phyloP scores from a whole-genome alignment of 2,888 invertebrate species.

The Urechis unicinctus region DNA sequence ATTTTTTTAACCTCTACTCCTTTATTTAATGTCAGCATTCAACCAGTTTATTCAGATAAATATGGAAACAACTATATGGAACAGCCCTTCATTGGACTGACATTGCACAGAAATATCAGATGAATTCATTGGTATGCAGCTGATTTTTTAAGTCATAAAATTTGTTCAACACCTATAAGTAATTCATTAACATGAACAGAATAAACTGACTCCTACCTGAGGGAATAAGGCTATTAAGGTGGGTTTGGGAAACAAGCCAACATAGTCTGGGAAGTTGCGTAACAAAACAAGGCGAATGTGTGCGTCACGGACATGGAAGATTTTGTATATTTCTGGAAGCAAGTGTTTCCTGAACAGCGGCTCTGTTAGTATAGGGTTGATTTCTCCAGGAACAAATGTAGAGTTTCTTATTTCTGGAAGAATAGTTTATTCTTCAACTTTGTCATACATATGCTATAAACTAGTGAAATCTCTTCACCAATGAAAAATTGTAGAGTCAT shows the following conservation, averaged over 20 bases:
- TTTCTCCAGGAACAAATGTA: background rate
- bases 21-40: no score
- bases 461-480: no score
- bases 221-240: conserved; percentile 73
- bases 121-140: no score
- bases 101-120: no score
- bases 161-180: background rate
- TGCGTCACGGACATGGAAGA: conserved; percentile 76
- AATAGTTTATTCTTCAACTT: no score
- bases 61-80: no score
- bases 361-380: conserved; percentile 58
- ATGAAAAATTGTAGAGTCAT: no score
- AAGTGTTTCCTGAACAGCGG: conserved; percentile 67
- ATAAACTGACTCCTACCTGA: conserved; percentile 65
- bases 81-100: no score
- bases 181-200: no score
- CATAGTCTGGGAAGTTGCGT: conserved; percentile 70
- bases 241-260: conserved; percentile 67
- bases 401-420: background rate
- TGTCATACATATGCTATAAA: no score
- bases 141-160: no score
- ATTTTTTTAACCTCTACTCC: no score
- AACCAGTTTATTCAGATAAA: background rate
- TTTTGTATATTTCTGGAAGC: conserved; percentile 60
- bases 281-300: conserved; percentile 74